phyloP scores from a whole-genome alignment of 2,113 vertebrate species.

The Microtus montanus region DNA sequence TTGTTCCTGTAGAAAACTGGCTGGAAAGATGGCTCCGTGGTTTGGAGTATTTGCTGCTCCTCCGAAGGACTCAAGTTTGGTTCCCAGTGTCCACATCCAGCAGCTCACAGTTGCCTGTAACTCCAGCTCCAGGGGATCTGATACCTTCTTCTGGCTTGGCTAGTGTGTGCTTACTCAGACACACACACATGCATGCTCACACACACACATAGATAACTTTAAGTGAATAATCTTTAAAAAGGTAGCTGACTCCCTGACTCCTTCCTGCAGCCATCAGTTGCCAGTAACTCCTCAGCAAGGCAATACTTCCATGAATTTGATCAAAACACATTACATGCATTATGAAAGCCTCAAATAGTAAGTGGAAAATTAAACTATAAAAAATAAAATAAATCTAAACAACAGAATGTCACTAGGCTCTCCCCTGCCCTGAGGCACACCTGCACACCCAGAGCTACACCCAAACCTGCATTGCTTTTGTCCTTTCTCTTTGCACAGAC shows the following conservation, averaged over 20 bases:
- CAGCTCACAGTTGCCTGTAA: background rate
- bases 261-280: background rate
- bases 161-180: background rate
- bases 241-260: background rate
- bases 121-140: background rate
- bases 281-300: background rate
- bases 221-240: background rate
- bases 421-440: background rate
- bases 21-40: background rate
- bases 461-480: background rate
- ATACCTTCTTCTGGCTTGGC: background rate
- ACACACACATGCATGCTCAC: too few relatives aligned
- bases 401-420: background rate
- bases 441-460: fast-evolving
- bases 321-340: background rate
- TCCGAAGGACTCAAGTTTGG: background rate
- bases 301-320: background rate
- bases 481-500: background rate
- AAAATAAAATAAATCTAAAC: background rate
- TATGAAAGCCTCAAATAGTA: background rate
- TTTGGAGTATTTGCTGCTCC: background rate
- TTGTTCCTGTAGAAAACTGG: background rate
- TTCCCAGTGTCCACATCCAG: too few relatives aligned
- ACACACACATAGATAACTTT: background rate
- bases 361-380: background rate